Evolutionary conservation across 2,888 invertebrate genomes (phyloP).

Genomic region (Troides helena): DNA sequence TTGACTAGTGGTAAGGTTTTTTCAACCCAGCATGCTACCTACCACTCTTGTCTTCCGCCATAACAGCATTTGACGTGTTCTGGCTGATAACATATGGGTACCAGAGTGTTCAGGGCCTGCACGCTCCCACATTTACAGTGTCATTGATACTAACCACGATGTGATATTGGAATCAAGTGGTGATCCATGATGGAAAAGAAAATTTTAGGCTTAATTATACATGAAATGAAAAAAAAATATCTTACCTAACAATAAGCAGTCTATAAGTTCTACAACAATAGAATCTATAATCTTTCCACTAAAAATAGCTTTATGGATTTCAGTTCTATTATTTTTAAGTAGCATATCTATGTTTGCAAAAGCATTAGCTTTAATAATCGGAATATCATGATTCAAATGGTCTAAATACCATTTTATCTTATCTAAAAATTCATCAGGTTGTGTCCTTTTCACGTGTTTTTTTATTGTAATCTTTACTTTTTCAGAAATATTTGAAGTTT

Average conservation of each 20-base stretch:
- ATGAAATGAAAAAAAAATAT: neutral
- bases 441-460: conserved; percentile 76
- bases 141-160: no score
- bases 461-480: conserved; percentile 83
- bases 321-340: conserved; percentile 84
- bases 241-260: conserved; percentile 82
- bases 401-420: conserved; percentile 84
- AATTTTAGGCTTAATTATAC: neutral
- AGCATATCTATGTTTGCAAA: conserved; percentile 85
- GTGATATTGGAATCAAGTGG: no score
- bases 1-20: no score
- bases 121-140: no score
- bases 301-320: conserved; percentile 86
- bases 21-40: no score
- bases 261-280: conserved; percentile 84
- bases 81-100: no score
- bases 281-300: conserved; percentile 86
- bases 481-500: conserved; percentile 82
- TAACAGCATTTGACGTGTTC: no score
- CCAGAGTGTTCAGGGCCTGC: no score
- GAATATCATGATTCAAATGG: conserved; percentile 88
- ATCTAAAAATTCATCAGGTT: conserved; percentile 80
- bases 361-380: conserved; percentile 88
- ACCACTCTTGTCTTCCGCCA: no score
- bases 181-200: no score